Conservation (phyloP, 2,113 vertebrate species). For the Chlamydotis undulata region DNA sequence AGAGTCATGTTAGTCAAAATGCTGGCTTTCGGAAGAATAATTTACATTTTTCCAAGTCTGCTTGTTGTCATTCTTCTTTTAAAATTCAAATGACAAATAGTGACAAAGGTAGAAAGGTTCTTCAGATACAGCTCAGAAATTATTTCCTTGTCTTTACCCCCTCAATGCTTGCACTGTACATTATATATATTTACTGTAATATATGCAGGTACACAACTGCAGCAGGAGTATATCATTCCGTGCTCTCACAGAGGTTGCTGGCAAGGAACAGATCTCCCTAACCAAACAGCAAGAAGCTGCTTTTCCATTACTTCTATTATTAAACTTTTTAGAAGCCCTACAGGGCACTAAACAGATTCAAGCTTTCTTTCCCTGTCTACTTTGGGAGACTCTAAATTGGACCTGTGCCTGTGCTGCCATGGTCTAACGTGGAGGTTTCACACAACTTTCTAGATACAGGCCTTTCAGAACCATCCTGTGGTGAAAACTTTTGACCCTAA, state of each 20-base stretch:
- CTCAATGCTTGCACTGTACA: background rate
- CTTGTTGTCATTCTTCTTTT: background rate
- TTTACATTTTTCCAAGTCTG: background rate
- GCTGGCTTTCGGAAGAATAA: background rate
- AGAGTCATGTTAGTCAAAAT: background rate
- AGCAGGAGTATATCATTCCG: background rate
- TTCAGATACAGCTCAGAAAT: background rate
- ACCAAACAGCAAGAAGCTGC: background rate
- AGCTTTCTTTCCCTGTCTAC: background rate
- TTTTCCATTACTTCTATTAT: background rate
- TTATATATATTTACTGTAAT: background rate
- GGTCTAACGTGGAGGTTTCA: background rate
- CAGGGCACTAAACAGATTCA: background rate
- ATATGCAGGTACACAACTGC: background rate
- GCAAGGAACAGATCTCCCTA: background rate
- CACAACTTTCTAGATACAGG: background rate
- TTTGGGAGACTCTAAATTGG: background rate
- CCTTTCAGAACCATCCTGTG: background rate
- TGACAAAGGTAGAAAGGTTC: background rate
- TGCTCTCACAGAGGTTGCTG: background rate
- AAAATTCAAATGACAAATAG: background rate
- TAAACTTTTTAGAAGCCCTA: background rate
- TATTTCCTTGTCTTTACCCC: background rate
- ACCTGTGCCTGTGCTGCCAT: rapidly evolving
- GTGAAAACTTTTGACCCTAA: background rate